Base-by-base conservation (phyloP, 2,888 invertebrate genomes). In the Acanthosoma haemorrhoidale region DNA sequence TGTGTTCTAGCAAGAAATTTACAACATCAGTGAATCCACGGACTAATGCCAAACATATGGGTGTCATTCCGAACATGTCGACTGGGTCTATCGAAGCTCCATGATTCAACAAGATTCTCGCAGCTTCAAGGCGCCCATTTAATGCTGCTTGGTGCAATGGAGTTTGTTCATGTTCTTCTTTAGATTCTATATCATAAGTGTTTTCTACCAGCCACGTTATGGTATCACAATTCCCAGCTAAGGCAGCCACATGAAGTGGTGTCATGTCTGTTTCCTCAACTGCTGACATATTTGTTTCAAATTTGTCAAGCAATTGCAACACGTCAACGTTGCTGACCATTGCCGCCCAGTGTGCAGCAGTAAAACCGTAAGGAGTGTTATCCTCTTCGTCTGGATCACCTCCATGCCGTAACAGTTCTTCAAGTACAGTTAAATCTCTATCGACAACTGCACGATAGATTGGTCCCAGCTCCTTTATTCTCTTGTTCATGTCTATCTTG, bases 111-210 rank as follows among this genome's bases (percentile, higher is more conserved):
- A 51, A 51, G 13, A 51, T 25, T 18, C 29, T 51, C 6, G 29
- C 51, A 3, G 51, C 51, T 51, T 51, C 13, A n/a, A 25, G n/a
- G n/a, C n/a, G 2, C 29, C 51, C 51, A 51, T 51, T 51, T 5
- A 51, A 25, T 51, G 5, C 51, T 51, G 51, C 51, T 5, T 25
- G 51, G 29, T 51, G 51, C 25, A 51, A 29, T 51, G 51, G 51
- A 3, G 51, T 51, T n/a, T 25, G 21, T 2, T 51, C 5, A 4
- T 51, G n/a, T 51, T 18, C 18, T 6, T 51, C 51, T 21, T 16
- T 51, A 2, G 51, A 51, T 51, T 51, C 51, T 51, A 51, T 51
- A 25, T 51, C 51, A 51, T 51, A 51, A n/a, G 51, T 51, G n/a
- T 51, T 51, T 13, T 51, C 51, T n/a, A 51, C 25, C 21, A 51